Base-by-base conservation (phyloP, 2,797 vertebrate species). In the Clarias pachynema region DNA sequence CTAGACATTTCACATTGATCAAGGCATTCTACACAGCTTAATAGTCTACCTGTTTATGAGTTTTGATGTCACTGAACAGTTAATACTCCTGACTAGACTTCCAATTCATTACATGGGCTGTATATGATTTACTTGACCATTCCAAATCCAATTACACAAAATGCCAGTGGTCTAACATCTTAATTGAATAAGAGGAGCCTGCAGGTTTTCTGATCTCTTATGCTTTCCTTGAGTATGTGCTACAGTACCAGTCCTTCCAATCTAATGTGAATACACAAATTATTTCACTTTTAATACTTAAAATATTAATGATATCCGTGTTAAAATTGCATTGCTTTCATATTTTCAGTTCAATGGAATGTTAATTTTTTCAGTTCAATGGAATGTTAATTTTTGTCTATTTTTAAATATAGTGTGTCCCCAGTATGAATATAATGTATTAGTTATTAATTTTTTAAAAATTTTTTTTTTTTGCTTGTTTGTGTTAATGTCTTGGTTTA, bases 51-150 rank as follows among this genome's bases (percentile, higher is more conserved):
- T 5, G 24, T 31, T 81, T 5, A 77, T 82, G 60, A 59, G 70
- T 69, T 78, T 34, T 69, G 18, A 72, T 72, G 81, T 59, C 63
- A 62, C 15, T 79, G 74, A 31, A 83, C 66, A 86, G 31, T 83
- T 83, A 81, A 87, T 81, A 56, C 63, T 69, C 20, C 59, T 87
- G 82, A 84, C 86, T 87, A 84, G 86, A 87, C 86, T 37, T 84
- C 53, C 70, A 81, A 84, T 84, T 84, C 82, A 84, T 84, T 87
- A 84, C 59, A 70, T 29, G 5, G 82, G 49, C 70, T 83, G 5
- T 84, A 26, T 84, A 87, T 81, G 79, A 62, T 53, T 81, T 83
- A 83, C 59, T 29, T 29, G 44, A 44, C 49, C 31, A 12, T 62
- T 72, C 40, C 62, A 74, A 88, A 83, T 85, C 81, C 65, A 80